Conservation (phyloP, 2,888 invertebrate genomes). For the Andrena dorsata region DNA sequence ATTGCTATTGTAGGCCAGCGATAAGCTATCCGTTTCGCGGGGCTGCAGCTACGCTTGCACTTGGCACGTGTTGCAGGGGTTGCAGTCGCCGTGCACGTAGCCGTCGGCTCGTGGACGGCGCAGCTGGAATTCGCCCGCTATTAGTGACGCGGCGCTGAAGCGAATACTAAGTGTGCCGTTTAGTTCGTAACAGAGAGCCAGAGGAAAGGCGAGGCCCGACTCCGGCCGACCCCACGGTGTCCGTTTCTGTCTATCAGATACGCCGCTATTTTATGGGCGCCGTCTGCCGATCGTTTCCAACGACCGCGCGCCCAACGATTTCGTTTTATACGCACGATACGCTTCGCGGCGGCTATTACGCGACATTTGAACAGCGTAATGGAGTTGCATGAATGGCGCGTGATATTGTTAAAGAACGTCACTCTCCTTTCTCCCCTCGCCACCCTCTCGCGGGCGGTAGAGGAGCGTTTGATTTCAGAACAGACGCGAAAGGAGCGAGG, state of each 20-base stretch:
- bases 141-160: slow-evolving; percentile 67
- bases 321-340: slow-evolving; percentile 22
- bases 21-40: slow-evolving; percentile 54
- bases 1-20: slow-evolving; percentile 65
- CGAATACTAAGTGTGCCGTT: slow-evolving; percentile 72
- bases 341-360: slow-evolving; percentile 23
- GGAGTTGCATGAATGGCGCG: slow-evolving; percentile 29
- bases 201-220: slow-evolving; percentile 22
- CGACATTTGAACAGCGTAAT: slow-evolving; percentile 14
- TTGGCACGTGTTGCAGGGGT: slow-evolving; percentile 59
- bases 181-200: slow-evolving; percentile 21
- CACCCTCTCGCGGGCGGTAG: too few relatives aligned
- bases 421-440: too few relatives aligned
- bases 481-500: too few relatives aligned
- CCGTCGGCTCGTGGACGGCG: slow-evolving; percentile 48
- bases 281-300: slow-evolving; percentile 33
- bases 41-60: slow-evolving; percentile 31
- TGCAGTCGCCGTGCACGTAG: slow-evolving; percentile 40
- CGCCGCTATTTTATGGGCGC: slow-evolving; percentile 35
- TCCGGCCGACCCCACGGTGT: background rate
- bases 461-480: too few relatives aligned
- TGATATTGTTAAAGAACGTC: slow-evolving; percentile 30
- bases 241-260: slow-evolving; percentile 38
- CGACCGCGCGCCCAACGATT: slow-evolving; percentile 20
- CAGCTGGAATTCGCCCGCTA: slow-evolving; percentile 69